Conservation (phyloP, 2,888 invertebrate species). For the Opisthograptis luteolata region DNA sequence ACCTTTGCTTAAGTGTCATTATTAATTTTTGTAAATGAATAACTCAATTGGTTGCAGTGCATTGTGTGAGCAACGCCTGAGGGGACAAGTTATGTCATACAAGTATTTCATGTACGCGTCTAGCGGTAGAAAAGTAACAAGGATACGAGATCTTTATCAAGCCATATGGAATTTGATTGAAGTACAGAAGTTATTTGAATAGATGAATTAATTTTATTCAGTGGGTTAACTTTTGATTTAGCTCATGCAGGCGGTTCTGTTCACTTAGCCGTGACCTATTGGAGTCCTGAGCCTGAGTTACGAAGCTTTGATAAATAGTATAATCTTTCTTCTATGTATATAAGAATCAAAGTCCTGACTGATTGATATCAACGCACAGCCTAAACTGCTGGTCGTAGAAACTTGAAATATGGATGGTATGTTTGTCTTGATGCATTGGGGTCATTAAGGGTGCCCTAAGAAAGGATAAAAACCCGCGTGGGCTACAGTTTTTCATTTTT, state of each 20-base stretch:
- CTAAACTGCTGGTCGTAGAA: too few species aligned
- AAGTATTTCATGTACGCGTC: conserved; percentile 72
- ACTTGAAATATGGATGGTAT: too few species aligned
- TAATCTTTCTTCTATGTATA: too few species aligned
- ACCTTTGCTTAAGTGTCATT: conserved; percentile 10
- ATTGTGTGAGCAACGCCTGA: conserved; percentile 68
- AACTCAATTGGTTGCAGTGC: conserved; percentile 45
- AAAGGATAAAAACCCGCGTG: too few species aligned
- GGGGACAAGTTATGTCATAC: conserved; percentile 76
- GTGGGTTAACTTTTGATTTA: conserved; percentile 14
- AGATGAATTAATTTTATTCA: conserved; percentile 35
- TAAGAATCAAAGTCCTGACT: too few species aligned
- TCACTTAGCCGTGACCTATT: neutral
- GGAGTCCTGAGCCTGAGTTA: too few species aligned
- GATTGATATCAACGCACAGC: too few species aligned
- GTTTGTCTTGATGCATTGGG: too few species aligned
- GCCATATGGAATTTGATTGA: conserved; percentile 61
- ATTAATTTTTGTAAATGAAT: conserved; percentile 1
- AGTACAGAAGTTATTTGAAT: conserved; percentile 51
- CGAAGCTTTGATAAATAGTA: too few species aligned
- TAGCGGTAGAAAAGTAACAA: conserved; percentile 72
- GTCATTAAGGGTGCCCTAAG: too few species aligned
- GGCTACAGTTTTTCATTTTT: too few species aligned
- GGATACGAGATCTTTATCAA: conserved; percentile 77
- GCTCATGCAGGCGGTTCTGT: conserved; percentile 2